Evolutionary conservation across 2,888 invertebrate genomes (phyloP), one percentile per base, ranked within the genome.

Genomic region (Siphlonurus alternatus): DNA sequence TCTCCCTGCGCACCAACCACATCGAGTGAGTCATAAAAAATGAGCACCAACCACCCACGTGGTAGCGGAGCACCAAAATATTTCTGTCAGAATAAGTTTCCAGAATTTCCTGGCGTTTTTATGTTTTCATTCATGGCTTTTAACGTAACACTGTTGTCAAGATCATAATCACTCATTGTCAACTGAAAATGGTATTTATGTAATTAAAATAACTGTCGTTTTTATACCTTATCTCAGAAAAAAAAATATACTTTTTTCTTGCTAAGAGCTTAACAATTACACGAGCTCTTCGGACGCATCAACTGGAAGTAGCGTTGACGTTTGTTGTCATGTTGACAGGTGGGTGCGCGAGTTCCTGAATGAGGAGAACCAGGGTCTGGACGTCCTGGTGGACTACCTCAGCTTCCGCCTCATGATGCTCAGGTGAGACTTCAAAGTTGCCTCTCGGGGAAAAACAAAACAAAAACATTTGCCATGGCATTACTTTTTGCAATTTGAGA

Each of bases 1-100:
- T 98, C 75, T 99, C 97, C 60, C 80, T 99, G 72, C 85, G 98
- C 73, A 99, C 99, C 69, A 99, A 99, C 81, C 94, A 95, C 78
- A 99, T 99, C 75, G 98, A 99, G 93, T 94, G 77, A 86, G 89
- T n/a, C 94, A 95, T 78, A 99, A 99, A 75, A 98, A 99, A 93
- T 94, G 77, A 86, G 89, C 83, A 71, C 66, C 65, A 63, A 3
- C 20, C 64, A 3, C 61, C 63, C 63, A 59, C 60, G 19, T 63
- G n/a, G n/a, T n/a, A n/a, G n/a, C n/a, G n/a, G n/a, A n/a, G 38
- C 38, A 5, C 38, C 15, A 38, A 5, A 38, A 5, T 10, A 38
- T 38, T 38, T 5, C 38, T 15, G 38, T 38, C 5, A 38, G 5
- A 38, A 10, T 38, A 38, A 15, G 5, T 38, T 38, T 38, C 38